Conservation (phyloP, 2,888 invertebrate species). For the Drosophila longiperda region DNA sequence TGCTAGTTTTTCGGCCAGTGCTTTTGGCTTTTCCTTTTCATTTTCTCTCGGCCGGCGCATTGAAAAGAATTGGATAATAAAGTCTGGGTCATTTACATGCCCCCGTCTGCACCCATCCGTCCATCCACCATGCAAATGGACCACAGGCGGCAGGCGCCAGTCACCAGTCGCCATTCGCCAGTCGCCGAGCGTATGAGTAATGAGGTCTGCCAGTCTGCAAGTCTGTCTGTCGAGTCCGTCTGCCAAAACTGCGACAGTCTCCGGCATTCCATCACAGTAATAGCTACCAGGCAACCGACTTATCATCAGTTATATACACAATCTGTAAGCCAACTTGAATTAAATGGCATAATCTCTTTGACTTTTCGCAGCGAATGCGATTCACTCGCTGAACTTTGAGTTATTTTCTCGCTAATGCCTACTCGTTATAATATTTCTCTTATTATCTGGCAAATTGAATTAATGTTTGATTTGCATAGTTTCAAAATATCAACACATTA, state of each 20-base stretch:
- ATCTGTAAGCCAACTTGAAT: background rate
- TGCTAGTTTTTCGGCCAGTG: conserved; percentile 28
- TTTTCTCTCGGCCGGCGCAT: conserved; percentile 45
- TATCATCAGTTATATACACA: conserved; percentile 2
- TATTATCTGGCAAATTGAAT: background rate
- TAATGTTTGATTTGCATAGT: background rate
- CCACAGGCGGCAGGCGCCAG: conserved; percentile 44
- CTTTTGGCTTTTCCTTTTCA: conserved; percentile 53
- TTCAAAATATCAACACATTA: too few relatives aligned
- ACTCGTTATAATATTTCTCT: background rate
- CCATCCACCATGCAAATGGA: conserved; percentile 32
- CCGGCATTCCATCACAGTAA: conserved; percentile 4
- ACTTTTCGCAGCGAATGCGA: background rate
- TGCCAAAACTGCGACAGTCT: conserved; percentile 20
- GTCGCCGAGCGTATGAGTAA: conserved; percentile 47
- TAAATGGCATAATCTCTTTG: background rate
- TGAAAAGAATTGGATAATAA: conserved; percentile 66
- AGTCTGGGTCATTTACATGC: conserved; percentile 32
- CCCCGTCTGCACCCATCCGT: conserved; percentile 1
- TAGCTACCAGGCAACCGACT: conserved; percentile 10
- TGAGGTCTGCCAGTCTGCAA: conserved; percentile 35
- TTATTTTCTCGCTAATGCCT: background rate
- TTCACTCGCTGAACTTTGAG: background rate
- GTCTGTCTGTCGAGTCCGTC: conserved; percentile 16
- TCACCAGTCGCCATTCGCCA: conserved; percentile 51